Conservation (phyloP, 37 sponge, comb jelly and placozoan genomes). For the Agelas oroides region DNA sequence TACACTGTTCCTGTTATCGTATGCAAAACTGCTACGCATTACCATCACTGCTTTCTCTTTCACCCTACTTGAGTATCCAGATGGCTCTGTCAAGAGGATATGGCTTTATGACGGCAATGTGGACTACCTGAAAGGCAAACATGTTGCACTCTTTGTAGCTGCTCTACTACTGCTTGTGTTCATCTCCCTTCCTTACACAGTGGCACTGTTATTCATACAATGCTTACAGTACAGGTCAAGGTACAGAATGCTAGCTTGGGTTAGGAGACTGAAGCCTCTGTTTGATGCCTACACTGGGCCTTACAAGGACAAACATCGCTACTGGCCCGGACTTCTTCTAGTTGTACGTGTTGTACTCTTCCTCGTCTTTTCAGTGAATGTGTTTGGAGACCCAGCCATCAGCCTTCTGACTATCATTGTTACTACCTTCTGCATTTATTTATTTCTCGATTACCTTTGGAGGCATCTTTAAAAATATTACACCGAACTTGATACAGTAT, state of each 20-base stretch:
- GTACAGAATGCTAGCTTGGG: too few species aligned
- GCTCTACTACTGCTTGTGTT: neutral
- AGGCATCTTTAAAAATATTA: neutral
- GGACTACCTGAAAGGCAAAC: slow-evolving; percentile 17
- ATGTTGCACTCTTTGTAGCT: neutral
- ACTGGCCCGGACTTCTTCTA: too few species aligned
- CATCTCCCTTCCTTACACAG: neutral
- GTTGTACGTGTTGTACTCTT: too few species aligned
- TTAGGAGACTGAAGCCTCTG: too few species aligned
- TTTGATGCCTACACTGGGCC: too few species aligned
- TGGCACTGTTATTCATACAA: too few species aligned
- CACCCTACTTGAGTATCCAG: too few species aligned
- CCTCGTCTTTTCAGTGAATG: too few species aligned
- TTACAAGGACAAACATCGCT: too few species aligned
- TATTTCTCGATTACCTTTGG: neutral
- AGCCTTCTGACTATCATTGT: too few species aligned
- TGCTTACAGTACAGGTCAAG: too few species aligned
- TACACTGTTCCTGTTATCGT: slow-evolving; percentile 19
- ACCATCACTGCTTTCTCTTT: neutral
- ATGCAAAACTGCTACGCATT: neutral
- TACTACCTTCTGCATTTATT: neutral
- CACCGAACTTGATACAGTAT: neutral
- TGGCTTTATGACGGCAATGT: slow-evolving; percentile 37
- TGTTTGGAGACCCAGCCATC: too few species aligned
- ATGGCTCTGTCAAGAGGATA: neutral